Conservation (phyloP, 2,888 invertebrate genomes). For the Podotricha telesiphe region DNA sequence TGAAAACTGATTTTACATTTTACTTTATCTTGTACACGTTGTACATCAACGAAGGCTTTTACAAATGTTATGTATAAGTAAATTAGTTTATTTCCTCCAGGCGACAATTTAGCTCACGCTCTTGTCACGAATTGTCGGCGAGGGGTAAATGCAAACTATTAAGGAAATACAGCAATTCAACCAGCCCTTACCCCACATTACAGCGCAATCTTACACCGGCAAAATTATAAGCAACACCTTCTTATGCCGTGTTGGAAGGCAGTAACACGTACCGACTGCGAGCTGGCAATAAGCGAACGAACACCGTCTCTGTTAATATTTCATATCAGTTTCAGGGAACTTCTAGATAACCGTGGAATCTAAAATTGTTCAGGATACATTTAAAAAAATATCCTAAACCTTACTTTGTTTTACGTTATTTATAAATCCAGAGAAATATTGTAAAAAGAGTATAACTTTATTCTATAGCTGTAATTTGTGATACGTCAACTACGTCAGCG, state of each 20-base stretch:
- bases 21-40: slow-evolving; percentile 5
- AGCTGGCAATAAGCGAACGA: slow-evolving; percentile 42
- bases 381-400: background rate
- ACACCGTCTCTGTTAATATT: slow-evolving; percentile 44
- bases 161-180: slow-evolving; percentile 83
- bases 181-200: slow-evolving; percentile 80
- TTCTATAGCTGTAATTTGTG: too few species aligned
- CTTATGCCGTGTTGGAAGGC: slow-evolving; percentile 73
- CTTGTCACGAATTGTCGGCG: slow-evolving; percentile 82
- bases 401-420: background rate
- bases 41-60: slow-evolving; percentile 59
- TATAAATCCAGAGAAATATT: too few species aligned
- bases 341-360: slow-evolving; percentile 34
- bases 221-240: slow-evolving; percentile 83
- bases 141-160: slow-evolving; percentile 82
- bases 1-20: background rate
- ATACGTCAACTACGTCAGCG: too few species aligned
- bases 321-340: slow-evolving; percentile 39
- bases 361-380: slow-evolving; percentile 22
- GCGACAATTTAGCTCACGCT: slow-evolving; percentile 81
- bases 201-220: slow-evolving; percentile 77
- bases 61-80: slow-evolving; percentile 75
- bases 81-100: slow-evolving; percentile 83
- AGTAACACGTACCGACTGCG: slow-evolving; percentile 62
- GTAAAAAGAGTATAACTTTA: too few species aligned